These are phyloP conservation scores for Sebastes cheni DNA, from an alignment of 2,797 vertebrate genomes.

Conservation along the genomic window DNA sequence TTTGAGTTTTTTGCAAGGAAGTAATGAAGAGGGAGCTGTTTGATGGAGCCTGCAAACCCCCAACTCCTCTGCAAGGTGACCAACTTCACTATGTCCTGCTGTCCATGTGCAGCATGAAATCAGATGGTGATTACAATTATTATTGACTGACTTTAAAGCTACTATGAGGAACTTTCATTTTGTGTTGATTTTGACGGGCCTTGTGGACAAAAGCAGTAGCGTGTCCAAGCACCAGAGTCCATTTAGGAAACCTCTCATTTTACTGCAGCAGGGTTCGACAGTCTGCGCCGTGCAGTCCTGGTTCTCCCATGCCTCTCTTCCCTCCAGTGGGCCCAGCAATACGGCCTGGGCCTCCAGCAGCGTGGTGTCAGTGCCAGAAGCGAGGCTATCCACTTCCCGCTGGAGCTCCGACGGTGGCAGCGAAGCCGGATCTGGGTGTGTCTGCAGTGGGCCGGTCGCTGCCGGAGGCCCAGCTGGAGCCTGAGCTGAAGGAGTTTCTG, in stretches of 20 bases:
- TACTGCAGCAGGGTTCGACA: no score
- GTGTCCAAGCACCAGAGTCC: no score
- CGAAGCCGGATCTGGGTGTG: no score
- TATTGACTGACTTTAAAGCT: not conserved
- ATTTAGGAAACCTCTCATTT: no score
- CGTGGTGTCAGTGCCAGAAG: fast-evolving
- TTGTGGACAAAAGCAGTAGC: no score
- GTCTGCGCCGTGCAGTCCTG: no score
- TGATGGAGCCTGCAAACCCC: not conserved
- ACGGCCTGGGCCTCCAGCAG: no score
- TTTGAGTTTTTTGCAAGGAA: not conserved
- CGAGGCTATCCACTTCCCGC: not conserved
- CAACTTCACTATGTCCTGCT: not conserved
- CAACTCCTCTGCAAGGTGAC: not conserved
- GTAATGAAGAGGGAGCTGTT: not conserved
- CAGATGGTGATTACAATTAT: not conserved
- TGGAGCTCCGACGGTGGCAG: not conserved
- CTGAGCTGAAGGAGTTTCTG: not conserved
- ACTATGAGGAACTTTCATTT: not conserved
- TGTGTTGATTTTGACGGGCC: not conserved
- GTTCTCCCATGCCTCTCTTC: no score
- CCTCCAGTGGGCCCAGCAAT: no score
- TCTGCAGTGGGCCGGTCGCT: no score
- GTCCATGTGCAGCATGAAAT: not conserved
- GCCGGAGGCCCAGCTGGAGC: no score